Evolutionary conservation across 2,888 invertebrate genomes (phyloP).

Genomic region (Stegana nigrithorax): DNA sequence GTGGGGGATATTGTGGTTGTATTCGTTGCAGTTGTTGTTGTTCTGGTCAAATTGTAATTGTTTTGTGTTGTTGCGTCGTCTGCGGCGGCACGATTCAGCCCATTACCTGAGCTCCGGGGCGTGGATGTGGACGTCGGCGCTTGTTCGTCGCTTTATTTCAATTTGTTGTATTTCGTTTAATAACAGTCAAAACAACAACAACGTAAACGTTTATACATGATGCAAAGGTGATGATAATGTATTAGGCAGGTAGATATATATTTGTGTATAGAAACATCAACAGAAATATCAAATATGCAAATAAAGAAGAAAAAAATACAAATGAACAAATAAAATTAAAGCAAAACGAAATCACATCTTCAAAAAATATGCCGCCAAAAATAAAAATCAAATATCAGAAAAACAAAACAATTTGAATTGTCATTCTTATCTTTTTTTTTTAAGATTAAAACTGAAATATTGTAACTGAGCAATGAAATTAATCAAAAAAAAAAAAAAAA

Average conservation of each 20-base stretch:
- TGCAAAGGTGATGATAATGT: constrained; percentile 32
- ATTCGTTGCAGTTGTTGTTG: constrained; percentile 39
- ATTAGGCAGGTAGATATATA: constrained; percentile 12
- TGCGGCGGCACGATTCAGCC: constrained; percentile 35
- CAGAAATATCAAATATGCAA: constrained; percentile 19
- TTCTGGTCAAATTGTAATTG: constrained; percentile 29
- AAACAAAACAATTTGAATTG: constrained; percentile 21
- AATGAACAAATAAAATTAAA: constrained; percentile 15
- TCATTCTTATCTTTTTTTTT: constrained; percentile 5
- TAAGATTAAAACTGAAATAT: constrained; percentile 2
- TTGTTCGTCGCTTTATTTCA: constrained; percentile 53
- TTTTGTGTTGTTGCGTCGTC: constrained; percentile 33
- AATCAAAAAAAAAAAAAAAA: too few species aligned
- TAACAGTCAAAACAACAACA: constrained; percentile 27
- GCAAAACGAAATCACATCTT: too few species aligned
- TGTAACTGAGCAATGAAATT: too few species aligned
- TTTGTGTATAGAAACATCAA: too few species aligned
- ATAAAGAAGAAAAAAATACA: constrained; percentile 31
- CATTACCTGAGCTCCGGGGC: constrained; percentile 54
- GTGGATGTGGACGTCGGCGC: constrained; percentile 55
- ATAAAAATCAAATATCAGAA: constrained; percentile 20
- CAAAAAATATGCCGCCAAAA: background rate
- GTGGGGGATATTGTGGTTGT: constrained; percentile 54
- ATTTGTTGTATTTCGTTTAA: constrained; percentile 26
- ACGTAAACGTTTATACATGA: too few species aligned